These are phyloP conservation scores for Hypsibius dujardini DNA, from an alignment of 1,140 invertebrate species.

Conservation along the genomic window DNA sequence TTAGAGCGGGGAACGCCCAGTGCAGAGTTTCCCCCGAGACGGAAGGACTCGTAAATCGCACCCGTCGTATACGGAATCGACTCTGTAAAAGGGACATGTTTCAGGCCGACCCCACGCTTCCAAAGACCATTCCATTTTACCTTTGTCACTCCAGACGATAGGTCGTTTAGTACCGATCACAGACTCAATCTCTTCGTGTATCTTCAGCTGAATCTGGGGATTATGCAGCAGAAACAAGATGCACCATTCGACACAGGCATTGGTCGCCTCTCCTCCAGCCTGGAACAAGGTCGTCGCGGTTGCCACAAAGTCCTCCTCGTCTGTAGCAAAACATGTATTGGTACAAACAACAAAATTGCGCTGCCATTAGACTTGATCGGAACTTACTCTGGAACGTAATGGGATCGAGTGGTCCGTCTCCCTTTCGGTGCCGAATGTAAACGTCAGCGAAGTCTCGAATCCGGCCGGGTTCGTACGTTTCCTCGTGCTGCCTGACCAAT, in stretches of 20 bases:
- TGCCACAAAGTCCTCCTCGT: neutral
- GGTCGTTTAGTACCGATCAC: conserved; percentile 20
- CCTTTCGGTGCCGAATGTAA: neutral
- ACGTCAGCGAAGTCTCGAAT: neutral
- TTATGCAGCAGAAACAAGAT: conserved; percentile 18
- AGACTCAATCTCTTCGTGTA: conserved; percentile 23
- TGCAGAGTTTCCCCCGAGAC: neutral
- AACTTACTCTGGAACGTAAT: neutral
- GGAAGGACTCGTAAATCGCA: neutral
- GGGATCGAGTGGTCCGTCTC: neutral
- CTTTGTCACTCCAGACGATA: neutral
- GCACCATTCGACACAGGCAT: neutral
- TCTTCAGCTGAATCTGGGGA: conserved; percentile 23
- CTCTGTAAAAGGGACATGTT: neutral
- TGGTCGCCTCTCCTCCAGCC: neutral
- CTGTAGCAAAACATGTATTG: neutral
- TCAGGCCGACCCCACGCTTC: neutral
- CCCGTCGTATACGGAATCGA: neutral
- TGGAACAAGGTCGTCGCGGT: neutral
- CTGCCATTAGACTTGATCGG: neutral
- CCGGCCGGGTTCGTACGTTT: neutral
- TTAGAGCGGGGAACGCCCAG: neutral
- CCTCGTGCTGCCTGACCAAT: neutral
- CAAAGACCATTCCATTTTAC: neutral
- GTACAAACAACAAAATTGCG: neutral